Evolutionary conservation across 2,888 invertebrate species (phyloP).

Genomic region (Cataglyphis albicans): DNA sequence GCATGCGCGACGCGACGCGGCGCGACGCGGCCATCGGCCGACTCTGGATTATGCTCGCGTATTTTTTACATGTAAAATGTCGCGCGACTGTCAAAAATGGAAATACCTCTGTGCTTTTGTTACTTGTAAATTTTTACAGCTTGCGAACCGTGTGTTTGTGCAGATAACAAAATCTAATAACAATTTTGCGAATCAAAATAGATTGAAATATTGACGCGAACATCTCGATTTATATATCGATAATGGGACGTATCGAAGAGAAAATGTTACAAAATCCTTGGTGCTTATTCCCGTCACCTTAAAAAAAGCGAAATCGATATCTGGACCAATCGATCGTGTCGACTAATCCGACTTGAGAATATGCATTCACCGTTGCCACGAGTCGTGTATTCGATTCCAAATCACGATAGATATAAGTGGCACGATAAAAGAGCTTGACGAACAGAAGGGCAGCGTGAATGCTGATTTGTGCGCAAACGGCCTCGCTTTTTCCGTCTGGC

Average conservation of each 20-base stretch:
- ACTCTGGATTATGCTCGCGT: slow-evolving; percentile 35
- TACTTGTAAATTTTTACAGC: background rate
- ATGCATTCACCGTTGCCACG: slow-evolving; percentile 38
- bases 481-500: slow-evolving; percentile 19
- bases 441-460: slow-evolving; percentile 27
- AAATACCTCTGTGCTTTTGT: slow-evolving; percentile 1
- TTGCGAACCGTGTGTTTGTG: background rate
- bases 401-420: slow-evolving; percentile 44
- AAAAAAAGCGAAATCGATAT: slow-evolving; percentile 21
- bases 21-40: slow-evolving; percentile 19
- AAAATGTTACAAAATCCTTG: background rate
- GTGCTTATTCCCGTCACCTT: slow-evolving; percentile 14
- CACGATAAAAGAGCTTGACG: slow-evolving; percentile 17
- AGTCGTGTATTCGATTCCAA: slow-evolving; percentile 31
- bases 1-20: slow-evolving; percentile 55
- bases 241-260: background rate
- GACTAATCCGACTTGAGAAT: slow-evolving; percentile 50
- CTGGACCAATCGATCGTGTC: slow-evolving; percentile 29
- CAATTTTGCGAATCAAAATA: background rate
- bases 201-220: background rate
- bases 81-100: background rate
- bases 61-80: slow-evolving; percentile 36
- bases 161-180: background rate
- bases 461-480: slow-evolving; percentile 48
- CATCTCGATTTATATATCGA: slow-evolving; percentile 1